A percentile compares a stretch with the other conserved stretches of the same genome.
phyloP scores from a whole-genome alignment of 2,797 vertebrate species.

The Rhynchonycteris naso region DNA sequence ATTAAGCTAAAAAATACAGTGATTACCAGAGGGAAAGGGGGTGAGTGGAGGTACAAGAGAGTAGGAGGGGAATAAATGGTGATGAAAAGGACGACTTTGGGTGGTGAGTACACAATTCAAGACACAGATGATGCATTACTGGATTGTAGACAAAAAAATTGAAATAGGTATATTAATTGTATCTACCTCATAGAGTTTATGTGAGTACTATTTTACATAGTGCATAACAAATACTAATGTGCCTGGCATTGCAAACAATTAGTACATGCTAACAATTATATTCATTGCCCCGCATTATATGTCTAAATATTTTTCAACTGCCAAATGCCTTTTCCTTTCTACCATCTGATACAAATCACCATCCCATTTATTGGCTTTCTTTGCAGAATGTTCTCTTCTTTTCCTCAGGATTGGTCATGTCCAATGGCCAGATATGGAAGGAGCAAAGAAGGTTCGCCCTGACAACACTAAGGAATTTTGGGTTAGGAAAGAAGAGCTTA shows the following conservation, averaged over 20 bases:
- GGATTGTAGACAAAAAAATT: no score
- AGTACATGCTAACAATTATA: not conserved
- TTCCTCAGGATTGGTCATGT: slow-evolving; percentile 69
- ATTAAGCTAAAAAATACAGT: no score
- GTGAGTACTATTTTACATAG: not conserved
- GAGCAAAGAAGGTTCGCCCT: slow-evolving; percentile 87
- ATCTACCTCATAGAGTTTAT: not conserved
- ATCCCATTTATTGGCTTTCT: not conserved
- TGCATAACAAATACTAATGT: not conserved
- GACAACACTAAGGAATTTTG: slow-evolving; percentile 85
- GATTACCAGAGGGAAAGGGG: no score
- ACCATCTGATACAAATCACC: not conserved
- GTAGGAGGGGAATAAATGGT: no score
- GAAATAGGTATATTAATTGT: not conserved
- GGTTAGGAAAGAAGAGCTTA: slow-evolving; percentile 86
- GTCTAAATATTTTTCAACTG: not conserved
- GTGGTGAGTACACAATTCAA: no score
- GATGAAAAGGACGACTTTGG: no score
- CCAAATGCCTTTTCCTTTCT: not conserved
- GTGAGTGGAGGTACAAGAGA: no score
- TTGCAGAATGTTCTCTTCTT: not conserved
- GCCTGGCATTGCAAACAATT: not conserved
- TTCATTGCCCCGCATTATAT: not conserved
- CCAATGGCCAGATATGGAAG: slow-evolving; percentile 84
- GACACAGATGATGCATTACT: no score